Evolutionary conservation across 2,797 vertebrate genomes (phyloP).

Genomic region (Poecile montanus): DNA sequence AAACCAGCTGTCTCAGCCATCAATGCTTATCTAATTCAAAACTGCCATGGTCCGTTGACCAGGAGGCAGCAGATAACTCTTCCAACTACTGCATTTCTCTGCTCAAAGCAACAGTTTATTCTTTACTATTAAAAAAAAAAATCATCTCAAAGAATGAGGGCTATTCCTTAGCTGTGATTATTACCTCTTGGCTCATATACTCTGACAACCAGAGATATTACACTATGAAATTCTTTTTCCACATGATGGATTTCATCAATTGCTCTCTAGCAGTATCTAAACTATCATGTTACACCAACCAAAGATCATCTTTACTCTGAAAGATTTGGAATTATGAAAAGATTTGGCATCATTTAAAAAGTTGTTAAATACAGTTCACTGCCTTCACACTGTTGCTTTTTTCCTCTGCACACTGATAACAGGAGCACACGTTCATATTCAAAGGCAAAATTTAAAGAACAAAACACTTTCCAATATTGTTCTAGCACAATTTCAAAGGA

Average conservation of each 20-base stretch:
- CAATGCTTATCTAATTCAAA: background rate
- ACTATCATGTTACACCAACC: background rate
- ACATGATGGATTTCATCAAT: background rate
- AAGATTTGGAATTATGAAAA: background rate
- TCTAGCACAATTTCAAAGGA: background rate
- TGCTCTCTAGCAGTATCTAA: background rate
- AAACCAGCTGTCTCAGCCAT: background rate
- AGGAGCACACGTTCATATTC: background rate
- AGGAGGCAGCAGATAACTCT: background rate
- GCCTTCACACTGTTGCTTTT: background rate
- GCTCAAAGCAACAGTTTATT: background rate
- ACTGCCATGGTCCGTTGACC: background rate
- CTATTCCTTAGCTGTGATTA: background rate
- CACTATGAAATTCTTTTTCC: background rate
- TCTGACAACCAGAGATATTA: background rate
- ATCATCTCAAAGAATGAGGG: background rate
- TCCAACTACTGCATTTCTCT: background rate
- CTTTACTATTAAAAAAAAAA: background rate
- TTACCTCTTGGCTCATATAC: background rate
- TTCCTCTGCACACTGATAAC: background rate
- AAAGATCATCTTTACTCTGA: background rate
- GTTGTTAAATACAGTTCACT: background rate
- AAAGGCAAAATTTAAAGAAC: background rate
- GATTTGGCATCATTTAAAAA: background rate
- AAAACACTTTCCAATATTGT: background rate